phyloP scores from a whole-genome alignment of 2,888 invertebrate species.

The Sinopyrophorus schimmeli region DNA sequence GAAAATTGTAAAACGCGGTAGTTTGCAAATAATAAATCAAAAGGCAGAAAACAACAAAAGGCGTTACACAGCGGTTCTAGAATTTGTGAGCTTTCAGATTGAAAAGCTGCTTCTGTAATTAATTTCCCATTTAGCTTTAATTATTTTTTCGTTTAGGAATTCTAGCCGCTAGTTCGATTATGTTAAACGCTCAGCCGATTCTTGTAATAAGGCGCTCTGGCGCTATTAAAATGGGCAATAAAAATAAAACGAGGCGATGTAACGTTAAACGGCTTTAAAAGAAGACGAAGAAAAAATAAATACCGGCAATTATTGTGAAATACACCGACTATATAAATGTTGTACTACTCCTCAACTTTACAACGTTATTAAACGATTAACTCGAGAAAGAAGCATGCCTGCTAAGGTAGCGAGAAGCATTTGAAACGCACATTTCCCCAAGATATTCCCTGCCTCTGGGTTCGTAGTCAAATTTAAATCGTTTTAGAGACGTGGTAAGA shows the following conservation, averaged over 20 bases:
- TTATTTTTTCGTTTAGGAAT: constrained; percentile 24
- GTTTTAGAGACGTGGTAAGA: constrained; percentile 23
- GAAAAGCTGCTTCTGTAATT: constrained; percentile 25
- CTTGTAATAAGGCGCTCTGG: background rate
- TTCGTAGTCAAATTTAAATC: constrained; percentile 22
- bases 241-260: constrained; percentile 11
- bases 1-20: constrained; percentile 10
- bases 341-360: constrained; percentile 21
- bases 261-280: constrained; percentile 7
- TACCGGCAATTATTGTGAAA: no score
- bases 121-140: constrained; percentile 27
- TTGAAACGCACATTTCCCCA: background rate
- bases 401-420: constrained; percentile 2
- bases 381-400: constrained; percentile 11
- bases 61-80: constrained; percentile 4
- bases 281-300: background rate
- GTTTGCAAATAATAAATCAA: constrained; percentile 21
- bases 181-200: constrained; percentile 7
- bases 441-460: constrained; percentile 2
- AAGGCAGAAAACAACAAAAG: constrained; percentile 15
- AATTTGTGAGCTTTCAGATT: constrained; percentile 13
- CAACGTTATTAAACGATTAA: constrained; percentile 25
- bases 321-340: constrained; percentile 10
- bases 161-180: constrained; percentile 15
- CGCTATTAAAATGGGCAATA: background rate